Percentiles rank a stretch among this genome's conserved stretches.
phyloP scores from a whole-genome alignment of 1,140 invertebrate species.

The Nasonia giraulti region DNA sequence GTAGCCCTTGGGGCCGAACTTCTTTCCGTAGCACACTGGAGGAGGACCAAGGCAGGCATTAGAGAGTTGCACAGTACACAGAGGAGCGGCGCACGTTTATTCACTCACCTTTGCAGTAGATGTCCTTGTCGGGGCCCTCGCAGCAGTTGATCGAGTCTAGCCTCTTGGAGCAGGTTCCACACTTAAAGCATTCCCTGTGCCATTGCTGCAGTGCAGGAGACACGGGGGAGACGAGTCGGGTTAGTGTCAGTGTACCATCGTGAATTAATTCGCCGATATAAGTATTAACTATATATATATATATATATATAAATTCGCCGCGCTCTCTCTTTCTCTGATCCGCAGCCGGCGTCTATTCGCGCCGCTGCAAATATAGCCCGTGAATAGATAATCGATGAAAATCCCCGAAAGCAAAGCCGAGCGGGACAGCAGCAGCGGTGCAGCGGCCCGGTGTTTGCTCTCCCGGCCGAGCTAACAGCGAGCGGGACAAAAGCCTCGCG shows the following conservation, averaged over 20 bases:
- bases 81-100: no score
- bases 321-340: no score
- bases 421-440: neutral
- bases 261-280: no score
- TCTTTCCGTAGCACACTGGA: conserved; percentile 93
- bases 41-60: conserved; percentile 25
- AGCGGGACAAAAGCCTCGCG: no score
- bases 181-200: conserved; percentile 97
- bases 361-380: no score
- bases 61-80: neutral
- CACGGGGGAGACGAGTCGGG: conserved; percentile 64
- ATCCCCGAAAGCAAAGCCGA: neutral
- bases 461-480: conserved; percentile 37
- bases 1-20: conserved; percentile 95
- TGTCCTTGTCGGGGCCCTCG: conserved; percentile 95
- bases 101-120: conserved; percentile 94
- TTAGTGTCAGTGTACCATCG: no score
- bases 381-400: neutral
- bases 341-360: no score
- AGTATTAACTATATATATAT: no score
- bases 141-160: conserved; percentile 97
- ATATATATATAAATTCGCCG: no score
- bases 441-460: conserved; percentile 28
- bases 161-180: conserved; percentile 93
- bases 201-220: conserved; percentile 75